These are phyloP conservation scores for Dermolepida albohirtum DNA, from an alignment of 2,888 invertebrate species.

Conservation along the genomic window DNA sequence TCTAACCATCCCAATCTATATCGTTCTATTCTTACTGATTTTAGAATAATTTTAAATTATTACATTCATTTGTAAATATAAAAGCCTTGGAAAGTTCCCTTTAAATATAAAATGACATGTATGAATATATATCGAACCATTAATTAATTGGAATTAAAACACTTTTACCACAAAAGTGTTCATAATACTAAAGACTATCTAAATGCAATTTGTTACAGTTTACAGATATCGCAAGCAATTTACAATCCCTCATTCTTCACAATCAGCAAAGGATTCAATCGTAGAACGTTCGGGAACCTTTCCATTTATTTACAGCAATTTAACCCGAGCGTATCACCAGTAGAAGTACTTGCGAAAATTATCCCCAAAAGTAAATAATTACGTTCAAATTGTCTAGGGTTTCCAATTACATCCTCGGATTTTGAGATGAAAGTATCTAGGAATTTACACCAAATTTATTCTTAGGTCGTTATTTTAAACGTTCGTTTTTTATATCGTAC, in stretches of 20 bases:
- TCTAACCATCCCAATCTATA: too few relatives aligned
- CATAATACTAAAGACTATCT: too few relatives aligned
- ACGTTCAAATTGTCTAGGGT: conserved; percentile 32
- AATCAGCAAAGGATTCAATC: conserved; percentile 30
- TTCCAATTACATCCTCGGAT: conserved; percentile 12
- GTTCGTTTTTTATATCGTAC: too few relatives aligned
- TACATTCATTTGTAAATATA: too few relatives aligned
- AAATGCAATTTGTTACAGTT: not conserved
- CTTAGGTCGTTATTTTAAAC: not conserved
- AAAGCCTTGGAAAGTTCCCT: too few relatives aligned
- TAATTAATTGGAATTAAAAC: too few relatives aligned
- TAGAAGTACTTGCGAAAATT: conserved; percentile 29
- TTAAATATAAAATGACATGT: too few relatives aligned
- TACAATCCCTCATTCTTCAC: conserved; percentile 18
- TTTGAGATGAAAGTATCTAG: not conserved
- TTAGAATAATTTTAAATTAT: too few relatives aligned
- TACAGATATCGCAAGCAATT: conserved; percentile 1
- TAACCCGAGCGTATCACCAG: conserved; percentile 25
- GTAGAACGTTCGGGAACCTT: conserved; percentile 16
- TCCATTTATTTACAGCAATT: conserved; percentile 28
- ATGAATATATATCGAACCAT: too few relatives aligned
- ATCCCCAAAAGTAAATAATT: conserved; percentile 29
- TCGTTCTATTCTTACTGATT: too few relatives aligned
- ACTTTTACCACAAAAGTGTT: too few relatives aligned
- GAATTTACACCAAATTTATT: not conserved